A percentile compares a stretch with the other conserved stretches of the same genome.
phyloP scores from a whole-genome alignment of 2,797 vertebrate species.

The Ctenochaetus hawaiiensis region DNA sequence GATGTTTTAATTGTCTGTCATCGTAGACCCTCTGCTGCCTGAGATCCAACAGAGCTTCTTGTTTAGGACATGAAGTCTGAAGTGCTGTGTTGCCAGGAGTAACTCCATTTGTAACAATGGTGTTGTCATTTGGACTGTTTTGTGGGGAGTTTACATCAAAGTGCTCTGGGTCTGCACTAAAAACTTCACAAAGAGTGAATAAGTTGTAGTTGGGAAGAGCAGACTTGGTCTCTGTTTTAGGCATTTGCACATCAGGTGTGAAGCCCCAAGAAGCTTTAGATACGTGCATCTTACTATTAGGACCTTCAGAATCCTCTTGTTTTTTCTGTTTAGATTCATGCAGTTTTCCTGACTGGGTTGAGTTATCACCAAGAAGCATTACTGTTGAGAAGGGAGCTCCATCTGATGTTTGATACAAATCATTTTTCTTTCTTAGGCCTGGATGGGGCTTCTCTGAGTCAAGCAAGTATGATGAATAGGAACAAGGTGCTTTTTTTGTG shows the following conservation, averaged over 20 bases:
- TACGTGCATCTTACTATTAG: constrained; percentile 43
- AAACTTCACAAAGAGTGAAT: constrained; percentile 50
- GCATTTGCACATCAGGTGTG: constrained; percentile 42
- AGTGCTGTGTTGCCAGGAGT: constrained; percentile 58
- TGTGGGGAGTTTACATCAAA: constrained; percentile 34
- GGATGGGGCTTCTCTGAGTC: constrained; percentile 66
- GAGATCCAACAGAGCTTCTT: constrained; percentile 74
- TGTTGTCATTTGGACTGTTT: constrained; percentile 53
- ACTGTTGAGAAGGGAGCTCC: constrained; percentile 67
- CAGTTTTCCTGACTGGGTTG: constrained; percentile 39
- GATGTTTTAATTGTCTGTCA: constrained; percentile 71
- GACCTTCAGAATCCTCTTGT: constrained; percentile 35
- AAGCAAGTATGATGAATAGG: constrained; percentile 64
- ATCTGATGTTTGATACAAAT: constrained; percentile 58
- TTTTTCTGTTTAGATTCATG: constrained; percentile 37
- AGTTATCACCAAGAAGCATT: constrained; percentile 64
- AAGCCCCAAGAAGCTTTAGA: constrained; percentile 59
- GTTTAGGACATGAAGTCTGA: constrained; percentile 70
- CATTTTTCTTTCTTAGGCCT: constrained; percentile 59
- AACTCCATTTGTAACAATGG: constrained; percentile 61
- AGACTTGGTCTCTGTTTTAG: constrained; percentile 27
- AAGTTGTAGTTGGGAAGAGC: constrained; percentile 47
- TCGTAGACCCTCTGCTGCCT: constrained; percentile 71
- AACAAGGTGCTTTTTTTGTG: constrained; percentile 56
- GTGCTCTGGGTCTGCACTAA: constrained; percentile 32